Evolutionary conservation across 2,888 invertebrate genomes (phyloP), one percentile per base, ranked within the genome.

Genomic region (Emmelina monodactyla): DNA sequence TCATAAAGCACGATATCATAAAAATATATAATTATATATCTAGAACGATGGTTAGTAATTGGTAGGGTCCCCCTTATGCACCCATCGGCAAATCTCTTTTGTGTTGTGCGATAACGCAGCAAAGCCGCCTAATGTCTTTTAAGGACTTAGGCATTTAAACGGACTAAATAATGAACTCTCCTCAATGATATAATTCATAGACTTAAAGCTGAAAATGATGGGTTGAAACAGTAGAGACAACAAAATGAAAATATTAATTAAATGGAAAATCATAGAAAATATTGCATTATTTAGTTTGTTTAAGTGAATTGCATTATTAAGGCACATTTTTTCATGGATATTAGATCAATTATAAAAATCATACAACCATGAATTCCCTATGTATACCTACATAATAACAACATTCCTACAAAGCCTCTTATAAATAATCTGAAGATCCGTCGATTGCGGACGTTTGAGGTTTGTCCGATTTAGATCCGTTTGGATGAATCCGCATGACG

Each of bases 141-240:
- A 78, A 76, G 79, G 78, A 78, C 80, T 79, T 78, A 76, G 79
- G 65, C 73, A 79, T 79, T 80, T 80, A 79, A 80, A 79, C 76
- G 71, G 80, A 78, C 79, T 81, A 70, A 69, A 73, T 78, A 76
- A 80, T 79, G 76, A 76, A 71, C 62, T 14, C 65, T 71, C 73
- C 78, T 78, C 64, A 71, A n/a, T n/a, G n/a, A n/a, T n/a, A n/a
- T n/a, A n/a, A 67, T 72, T 72, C 70, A 68, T 62, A 58, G 55
- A 64, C 63, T 68, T 67, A 61, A 62, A 62, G 56, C 58, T 44
- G n/a, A n/a, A n/a, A n/a, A n/a, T n/a, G n/a, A n/a, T n/a, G n/a
- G n/a, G n/a, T n/a, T n/a, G n/a, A n/a, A n/a, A n/a, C n/a, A n/a
- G n/a, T n/a, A n/a, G n/a, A n/a, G n/a, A n/a, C n/a, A n/a, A n/a